phyloP scores from a whole-genome alignment of 2,797 vertebrate genomes.

The Fratercula arctica region DNA sequence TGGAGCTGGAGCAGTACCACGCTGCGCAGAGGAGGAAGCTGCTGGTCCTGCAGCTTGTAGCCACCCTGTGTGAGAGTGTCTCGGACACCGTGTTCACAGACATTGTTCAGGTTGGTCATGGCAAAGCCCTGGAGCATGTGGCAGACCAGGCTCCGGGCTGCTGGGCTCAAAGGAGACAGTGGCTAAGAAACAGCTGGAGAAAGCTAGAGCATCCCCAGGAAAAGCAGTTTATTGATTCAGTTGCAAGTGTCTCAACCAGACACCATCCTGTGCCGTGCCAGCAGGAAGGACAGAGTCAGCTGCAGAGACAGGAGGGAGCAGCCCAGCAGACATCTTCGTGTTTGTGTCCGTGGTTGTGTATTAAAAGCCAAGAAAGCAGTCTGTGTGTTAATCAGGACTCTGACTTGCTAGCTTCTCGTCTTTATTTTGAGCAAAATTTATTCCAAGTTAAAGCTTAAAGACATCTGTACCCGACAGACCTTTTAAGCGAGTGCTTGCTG shows the following conservation, averaged over 20 bases:
- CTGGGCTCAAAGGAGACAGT: background rate
- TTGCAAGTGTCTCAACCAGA: background rate
- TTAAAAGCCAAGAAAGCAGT: background rate
- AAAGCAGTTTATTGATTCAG: background rate
- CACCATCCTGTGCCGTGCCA: no score
- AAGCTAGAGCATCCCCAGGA: background rate
- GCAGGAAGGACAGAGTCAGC: background rate
- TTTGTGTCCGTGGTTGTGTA: background rate
- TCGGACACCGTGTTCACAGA: conserved; percentile 85
- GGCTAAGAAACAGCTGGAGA: background rate
- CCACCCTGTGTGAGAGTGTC: conserved; percentile 84
- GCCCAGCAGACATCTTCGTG: rapidly evolving
- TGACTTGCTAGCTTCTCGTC: background rate
- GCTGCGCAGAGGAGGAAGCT: conserved; percentile 74
- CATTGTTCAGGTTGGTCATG: conserved; percentile 82
- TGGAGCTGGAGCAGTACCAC: conserved; percentile 80
- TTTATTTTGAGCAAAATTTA: background rate
- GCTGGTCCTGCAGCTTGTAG: conserved; percentile 85
- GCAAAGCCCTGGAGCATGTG: rapidly evolving
- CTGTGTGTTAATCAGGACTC: background rate
- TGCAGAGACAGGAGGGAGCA: background rate
- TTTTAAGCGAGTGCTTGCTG: background rate
- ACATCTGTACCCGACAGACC: background rate
- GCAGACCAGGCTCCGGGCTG: background rate
- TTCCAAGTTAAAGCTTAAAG: background rate